Base-by-base conservation (phyloP, 2,797 vertebrate genomes). In the Botia kubotai region DNA sequence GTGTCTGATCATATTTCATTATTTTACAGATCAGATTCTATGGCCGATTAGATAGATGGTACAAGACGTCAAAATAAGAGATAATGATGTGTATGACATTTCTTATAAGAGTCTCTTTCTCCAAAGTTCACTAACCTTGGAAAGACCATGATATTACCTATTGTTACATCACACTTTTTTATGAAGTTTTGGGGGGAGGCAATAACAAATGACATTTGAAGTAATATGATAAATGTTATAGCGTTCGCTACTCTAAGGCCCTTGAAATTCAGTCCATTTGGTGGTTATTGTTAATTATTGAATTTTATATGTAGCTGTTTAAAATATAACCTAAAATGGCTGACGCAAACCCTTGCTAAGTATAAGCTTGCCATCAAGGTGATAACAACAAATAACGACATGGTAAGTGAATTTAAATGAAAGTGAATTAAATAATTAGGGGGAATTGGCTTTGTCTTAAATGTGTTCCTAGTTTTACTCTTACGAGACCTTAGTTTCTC, bases 181-280 rank as follows among this genome's bases (percentile, higher is more conserved):
- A 16, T 65, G 8, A 29, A 6, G 8, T 60, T 36, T 73, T 19
- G 19, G 52, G 1, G 6, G 13, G 19, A 33, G 52, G 65, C 39
- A 69, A 77, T 77, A 48, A 62, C 3, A 78, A 52, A 71, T 58
- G 66, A 52, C 58, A 63, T 80, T 73, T 82, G 63, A 74, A 26
- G 60, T 80, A 80, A 80, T 71, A 73, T 60, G 21, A 71, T 21
- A 86, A 80, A 77, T 79, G 71, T 50, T 73, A 78, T 71, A 71
- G 68, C n/a, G 8, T 63, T 80, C 57, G 74, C 68, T 76, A 46
- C 43, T 29, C 1, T 29, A 29, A 82, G 80, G 72, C 63, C 63
- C 16, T 74, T 29, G 36, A 76, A 67, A 67, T 39, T 55, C 3
- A 29, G 16, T 66, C 43, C 6, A 43, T 53, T 53, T 74, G 16